phyloP scores from a whole-genome alignment of 2,888 invertebrate species.

The Tetrapedia diversipes region DNA sequence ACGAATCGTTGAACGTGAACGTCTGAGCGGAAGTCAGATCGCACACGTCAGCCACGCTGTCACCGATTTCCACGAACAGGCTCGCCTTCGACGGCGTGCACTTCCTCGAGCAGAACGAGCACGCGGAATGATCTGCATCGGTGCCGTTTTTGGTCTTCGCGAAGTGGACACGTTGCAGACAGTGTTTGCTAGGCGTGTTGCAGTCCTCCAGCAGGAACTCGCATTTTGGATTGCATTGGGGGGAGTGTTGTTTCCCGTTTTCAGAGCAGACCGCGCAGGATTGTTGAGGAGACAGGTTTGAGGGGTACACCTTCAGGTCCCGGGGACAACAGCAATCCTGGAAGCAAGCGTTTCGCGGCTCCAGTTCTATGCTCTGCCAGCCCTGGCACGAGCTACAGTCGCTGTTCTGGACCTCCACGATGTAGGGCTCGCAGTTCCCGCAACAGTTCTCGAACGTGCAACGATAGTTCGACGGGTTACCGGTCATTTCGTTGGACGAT shows the following conservation, averaged over 20 bases:
- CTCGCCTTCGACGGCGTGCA: slow-evolving; percentile 55
- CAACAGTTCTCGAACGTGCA: slow-evolving; percentile 52
- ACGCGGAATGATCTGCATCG: slow-evolving; percentile 14
- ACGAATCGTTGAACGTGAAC: slow-evolving; percentile 7
- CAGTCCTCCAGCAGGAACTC: not conserved
- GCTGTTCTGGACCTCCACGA: slow-evolving; percentile 4
- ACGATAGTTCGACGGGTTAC: slow-evolving; percentile 6
- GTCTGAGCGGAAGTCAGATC: slow-evolving; percentile 2
- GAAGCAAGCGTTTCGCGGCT: slow-evolving; percentile 5
- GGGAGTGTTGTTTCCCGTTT: not conserved
- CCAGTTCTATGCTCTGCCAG: slow-evolving; percentile 21
- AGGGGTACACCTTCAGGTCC: slow-evolving; percentile 23
- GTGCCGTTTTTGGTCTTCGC: not conserved
- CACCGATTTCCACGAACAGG: slow-evolving; percentile 55
- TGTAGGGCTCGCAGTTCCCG: slow-evolving; percentile 38
- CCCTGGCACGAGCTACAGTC: slow-evolving; percentile 8
- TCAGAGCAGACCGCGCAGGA: slow-evolving; percentile 14
- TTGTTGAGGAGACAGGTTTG: slow-evolving; percentile 9
- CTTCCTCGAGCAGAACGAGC: slow-evolving; percentile 46
- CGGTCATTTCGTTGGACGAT: not conserved
- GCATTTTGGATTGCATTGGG: slow-evolving; percentile 2
- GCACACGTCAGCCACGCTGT: slow-evolving; percentile 34
- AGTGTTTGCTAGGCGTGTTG: slow-evolving; percentile 23
- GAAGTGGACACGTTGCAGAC: slow-evolving; percentile 39
- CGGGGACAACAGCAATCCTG: slow-evolving; percentile 38